Base-by-base conservation (phyloP, 2,797 vertebrate species). In the Falco berigora region DNA sequence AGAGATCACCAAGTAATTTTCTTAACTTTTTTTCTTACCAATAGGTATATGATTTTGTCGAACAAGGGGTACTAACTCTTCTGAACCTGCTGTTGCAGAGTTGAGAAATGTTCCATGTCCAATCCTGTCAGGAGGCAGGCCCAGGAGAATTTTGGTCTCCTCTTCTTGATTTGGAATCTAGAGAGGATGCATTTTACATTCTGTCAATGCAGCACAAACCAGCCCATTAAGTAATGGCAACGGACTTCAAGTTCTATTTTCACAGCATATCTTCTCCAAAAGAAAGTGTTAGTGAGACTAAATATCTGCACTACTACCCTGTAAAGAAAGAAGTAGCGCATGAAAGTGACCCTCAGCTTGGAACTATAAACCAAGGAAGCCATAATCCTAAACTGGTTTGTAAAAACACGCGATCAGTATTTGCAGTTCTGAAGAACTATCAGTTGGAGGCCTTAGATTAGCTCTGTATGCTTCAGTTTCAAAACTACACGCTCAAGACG, bases 71-170 rank as follows among this genome's bases (percentile, higher is more conserved):
- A 99, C 98, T 27, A 99, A 97, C 83, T 98, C 97, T 68, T 98
- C 96, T 56, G 99, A 98, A 52, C 98, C 98, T 10, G 97, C 97
- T 42, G 98, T 93, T 67, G 98, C 95, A 15, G 99, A 98, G 36
- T 89, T 97, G 66, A 98, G 98, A 85, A 99, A 99, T 10, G 99
- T 99, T 24, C 99, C 99, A 3, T 99, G 99, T 28, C 99, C 99
- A 21, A 99, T 99, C 97, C 99, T 98, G 97, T 99, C 99, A 23
- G 99, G 99, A 88, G 99, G 99, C 85, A 99, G 97, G 94, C 98
- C 97, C 92, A 99, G 95, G 81, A 99, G 98, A 95, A 99, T 71
- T 88, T 98, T 98, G 4, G 99, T 98, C 97, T 99, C 99, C 89
- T 99, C 98, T 88, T 98, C 97, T 97, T 98, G 98, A 71, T 98